These are phyloP conservation scores for Lutjanus campechanus DNA, from an alignment of 2,797 vertebrate genomes.

Conservation along the genomic window DNA sequence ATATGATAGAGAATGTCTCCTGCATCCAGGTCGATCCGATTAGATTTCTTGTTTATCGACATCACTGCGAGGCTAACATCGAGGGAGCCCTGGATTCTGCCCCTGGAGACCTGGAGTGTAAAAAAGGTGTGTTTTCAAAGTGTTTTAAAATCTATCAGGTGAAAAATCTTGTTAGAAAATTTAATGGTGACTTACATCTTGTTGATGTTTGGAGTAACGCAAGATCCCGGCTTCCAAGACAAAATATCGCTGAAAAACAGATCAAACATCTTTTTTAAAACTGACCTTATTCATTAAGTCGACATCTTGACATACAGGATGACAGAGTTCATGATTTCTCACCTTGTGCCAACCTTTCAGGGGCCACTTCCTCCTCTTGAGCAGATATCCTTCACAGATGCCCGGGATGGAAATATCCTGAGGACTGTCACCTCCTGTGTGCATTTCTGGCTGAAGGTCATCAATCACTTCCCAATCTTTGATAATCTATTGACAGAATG, in stretches of 20 bases:
- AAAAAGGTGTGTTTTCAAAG: rapidly evolving
- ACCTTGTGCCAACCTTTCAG: slow-evolving; percentile 99
- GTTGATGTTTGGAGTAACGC: slow-evolving; percentile 90
- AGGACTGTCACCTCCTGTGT: slow-evolving; percentile 64
- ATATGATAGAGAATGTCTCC: slow-evolving; percentile 96
- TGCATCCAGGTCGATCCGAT: slow-evolving; percentile 92
- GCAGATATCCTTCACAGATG: slow-evolving; percentile 92
- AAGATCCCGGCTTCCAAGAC: slow-evolving; percentile 91
- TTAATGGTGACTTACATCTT: slow-evolving; percentile 89
- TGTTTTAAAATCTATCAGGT: not conserved
- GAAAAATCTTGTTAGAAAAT: too few species aligned
- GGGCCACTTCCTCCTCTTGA: slow-evolving; percentile 97
- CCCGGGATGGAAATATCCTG: slow-evolving; percentile 77
- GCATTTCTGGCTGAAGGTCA: slow-evolving; percentile 79
- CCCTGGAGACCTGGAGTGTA: slow-evolving; percentile 86
- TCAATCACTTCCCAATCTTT: slow-evolving; percentile 96
- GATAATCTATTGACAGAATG: slow-evolving; percentile 78
- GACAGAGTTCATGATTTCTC: slow-evolving; percentile 6
- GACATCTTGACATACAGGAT: rapidly evolving
- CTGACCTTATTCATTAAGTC: not conserved
- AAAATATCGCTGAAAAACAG: slow-evolving; percentile 90
- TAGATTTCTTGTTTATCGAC: slow-evolving; percentile 94
- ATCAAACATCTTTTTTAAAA: not conserved
- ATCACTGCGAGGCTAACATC: slow-evolving; percentile 92
- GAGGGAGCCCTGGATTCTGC: slow-evolving; percentile 91